Base-by-base conservation (phyloP, 2,113 vertebrate genomes). In the Siniperca knerii region DNA sequence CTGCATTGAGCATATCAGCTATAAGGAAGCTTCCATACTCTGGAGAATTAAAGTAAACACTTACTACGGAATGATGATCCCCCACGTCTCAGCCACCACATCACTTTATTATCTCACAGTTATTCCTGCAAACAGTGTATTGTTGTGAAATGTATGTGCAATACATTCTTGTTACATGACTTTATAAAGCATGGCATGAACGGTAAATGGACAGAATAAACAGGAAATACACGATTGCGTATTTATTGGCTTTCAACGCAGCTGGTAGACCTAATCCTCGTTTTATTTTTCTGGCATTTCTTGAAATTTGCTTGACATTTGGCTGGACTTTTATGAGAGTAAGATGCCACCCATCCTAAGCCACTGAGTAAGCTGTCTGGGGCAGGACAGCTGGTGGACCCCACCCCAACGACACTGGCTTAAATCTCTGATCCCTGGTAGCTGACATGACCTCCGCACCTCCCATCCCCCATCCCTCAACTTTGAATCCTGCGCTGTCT, bases 381-480 rank as follows among this genome's bases (percentile, higher is more conserved):
- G 64, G 69, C 57, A 58, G 55, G 46, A 87, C 85, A 91, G 83
- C 87, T 86, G 87, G 77, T 10, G 6, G 67, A 81, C 75, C 81
- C 60, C 62, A 65, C 54, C 65, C 61, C 72, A 35, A 18, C 29
- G 16, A 83, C 79, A 83, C 2, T 74, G 80, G 82, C 73, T 85
- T 91, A 91, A 29, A 88, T 87, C 87, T 84, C 81, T 81, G 65
- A 87, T 85, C 81, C 57, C 80, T 88, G 29, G 21, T 61, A 54
- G 61, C 65, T 57, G 67, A 64, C 75, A 25, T 76, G 50, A 8
- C 72, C 70, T 89, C 57, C 11, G 58, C 60, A 78, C 77, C 75
- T 62, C 65, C 44, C 79, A 48, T 61, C 13, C 50, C 44, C 40
- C 52, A 44, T 52, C 11, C 57, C 16, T 85, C 65, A 82, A 73